Evolutionary conservation across 2,797 vertebrate species (phyloP).

Genomic region (Lateolabrax maculatus): DNA sequence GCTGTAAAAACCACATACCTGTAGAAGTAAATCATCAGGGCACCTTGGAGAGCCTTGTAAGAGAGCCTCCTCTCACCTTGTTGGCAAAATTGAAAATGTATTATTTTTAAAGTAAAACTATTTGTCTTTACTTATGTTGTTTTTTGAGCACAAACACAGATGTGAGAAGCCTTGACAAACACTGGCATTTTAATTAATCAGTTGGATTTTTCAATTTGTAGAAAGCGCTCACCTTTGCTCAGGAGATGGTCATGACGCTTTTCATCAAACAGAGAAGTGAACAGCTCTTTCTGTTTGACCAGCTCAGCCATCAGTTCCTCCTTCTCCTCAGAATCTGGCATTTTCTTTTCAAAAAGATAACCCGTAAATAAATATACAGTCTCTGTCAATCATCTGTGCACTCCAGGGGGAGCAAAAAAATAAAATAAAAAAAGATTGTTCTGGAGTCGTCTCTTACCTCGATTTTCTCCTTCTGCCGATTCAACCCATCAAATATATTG

Average conservation of each 20-base stretch:
- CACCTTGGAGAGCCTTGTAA: constrained; percentile 95
- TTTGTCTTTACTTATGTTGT: not conserved
- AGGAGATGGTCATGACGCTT: constrained; percentile 94
- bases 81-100: constrained; percentile 23
- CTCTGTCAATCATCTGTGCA: constrained; percentile 51
- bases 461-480: constrained; percentile 87
- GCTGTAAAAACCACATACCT: constrained; percentile 82
- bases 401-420: constrained; percentile 30
- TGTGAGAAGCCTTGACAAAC: not conserved
- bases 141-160: constrained; percentile 2
- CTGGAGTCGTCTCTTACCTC: constrained; percentile 84
- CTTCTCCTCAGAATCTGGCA: constrained; percentile 90
- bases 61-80: constrained; percentile 95
- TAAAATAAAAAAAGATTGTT: constrained; percentile 37
- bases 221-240: constrained; percentile 89
- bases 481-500: constrained; percentile 90
- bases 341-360: constrained; percentile 70
- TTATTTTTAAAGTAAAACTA: not conserved
- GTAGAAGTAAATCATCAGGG: constrained; percentile 98
- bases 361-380: constrained; percentile 31
- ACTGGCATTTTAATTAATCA: constrained; percentile 3
- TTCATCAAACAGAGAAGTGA: constrained; percentile 94
- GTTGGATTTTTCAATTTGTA: not conserved
- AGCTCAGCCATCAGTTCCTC: constrained; percentile 90
- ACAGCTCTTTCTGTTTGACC: constrained; percentile 89